These are phyloP conservation scores for Anoplopoma fimbria DNA, from an alignment of 2,113 vertebrate species.

Conservation along the genomic window DNA sequence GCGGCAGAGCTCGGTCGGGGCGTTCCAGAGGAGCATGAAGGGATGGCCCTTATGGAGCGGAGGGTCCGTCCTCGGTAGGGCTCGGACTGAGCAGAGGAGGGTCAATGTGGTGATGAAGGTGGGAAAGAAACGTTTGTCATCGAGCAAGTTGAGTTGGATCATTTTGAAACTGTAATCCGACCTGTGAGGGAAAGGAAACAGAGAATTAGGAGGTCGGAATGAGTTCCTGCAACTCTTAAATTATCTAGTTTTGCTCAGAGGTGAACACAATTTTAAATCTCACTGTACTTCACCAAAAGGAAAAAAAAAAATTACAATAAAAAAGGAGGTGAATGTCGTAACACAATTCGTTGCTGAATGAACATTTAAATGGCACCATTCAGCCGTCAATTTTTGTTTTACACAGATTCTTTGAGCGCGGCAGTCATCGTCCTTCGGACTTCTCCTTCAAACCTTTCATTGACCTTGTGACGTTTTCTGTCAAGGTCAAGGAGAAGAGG, in stretches of 20 bases:
- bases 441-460: too few relatives aligned
- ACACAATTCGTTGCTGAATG: neutral
- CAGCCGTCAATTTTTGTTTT: too few relatives aligned
- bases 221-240: neutral
- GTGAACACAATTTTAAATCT: too few relatives aligned
- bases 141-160: neutral
- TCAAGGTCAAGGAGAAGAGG: too few relatives aligned
- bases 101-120: neutral
- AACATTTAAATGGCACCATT: too few relatives aligned
- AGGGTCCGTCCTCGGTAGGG: slow-evolving; percentile 64
- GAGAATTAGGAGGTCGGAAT: neutral
- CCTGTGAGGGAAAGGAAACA: slow-evolving; percentile 21
- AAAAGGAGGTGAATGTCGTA: too few relatives aligned
- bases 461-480: too few relatives aligned
- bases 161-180: slow-evolving; percentile 32
- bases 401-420: too few relatives aligned
- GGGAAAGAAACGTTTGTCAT: neutral
- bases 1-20: slow-evolving; percentile 85
- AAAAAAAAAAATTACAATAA: too few relatives aligned
- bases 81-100: neutral
- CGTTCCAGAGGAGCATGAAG: slow-evolving; percentile 88
- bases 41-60: slow-evolving; percentile 71
- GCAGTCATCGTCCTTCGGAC: too few relatives aligned
- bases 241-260: neutral
- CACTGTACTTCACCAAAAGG: too few relatives aligned